These are phyloP conservation scores for Cydia strobilella DNA, from an alignment of 1,140 invertebrate species.

Conservation along the genomic window DNA sequence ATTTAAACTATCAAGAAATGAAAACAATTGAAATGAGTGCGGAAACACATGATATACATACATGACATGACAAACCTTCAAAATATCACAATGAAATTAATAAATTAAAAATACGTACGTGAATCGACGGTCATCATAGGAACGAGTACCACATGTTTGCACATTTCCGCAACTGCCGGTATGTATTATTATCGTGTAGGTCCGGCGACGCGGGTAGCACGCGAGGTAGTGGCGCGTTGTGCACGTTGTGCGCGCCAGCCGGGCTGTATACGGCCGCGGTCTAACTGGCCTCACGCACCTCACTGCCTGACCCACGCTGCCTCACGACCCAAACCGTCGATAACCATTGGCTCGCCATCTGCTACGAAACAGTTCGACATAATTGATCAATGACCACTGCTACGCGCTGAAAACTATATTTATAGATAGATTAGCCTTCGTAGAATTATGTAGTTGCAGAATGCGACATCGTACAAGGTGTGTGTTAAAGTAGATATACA, in stretches of 20 bases:
- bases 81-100: no score
- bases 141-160: slow-evolving; percentile 59
- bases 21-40: no score
- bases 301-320: neutral
- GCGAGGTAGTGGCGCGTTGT: slow-evolving; percentile 30
- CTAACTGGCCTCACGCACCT: neutral
- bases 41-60: no score
- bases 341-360: slow-evolving; percentile 5
- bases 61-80: no score
- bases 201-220: slow-evolving; percentile 39
- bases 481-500: no score
- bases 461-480: no score
- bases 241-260: neutral
- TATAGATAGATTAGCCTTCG: slow-evolving; percentile 9
- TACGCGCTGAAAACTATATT: slow-evolving; percentile 18
- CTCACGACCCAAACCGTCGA: slow-evolving; percentile 1
- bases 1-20: no score
- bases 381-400: slow-evolving; percentile 6
- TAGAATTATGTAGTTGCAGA: neutral
- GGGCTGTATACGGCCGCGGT: neutral
- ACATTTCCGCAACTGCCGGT: slow-evolving; percentile 48
- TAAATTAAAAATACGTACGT: slow-evolving; percentile 43
- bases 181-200: neutral
- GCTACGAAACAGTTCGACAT: slow-evolving; percentile 23
- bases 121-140: slow-evolving; percentile 47